Percentiles rank a stretch among this genome's conserved stretches.
Conservation (phyloP, 2,113 vertebrate species). For the Centropus unirufus region DNA sequence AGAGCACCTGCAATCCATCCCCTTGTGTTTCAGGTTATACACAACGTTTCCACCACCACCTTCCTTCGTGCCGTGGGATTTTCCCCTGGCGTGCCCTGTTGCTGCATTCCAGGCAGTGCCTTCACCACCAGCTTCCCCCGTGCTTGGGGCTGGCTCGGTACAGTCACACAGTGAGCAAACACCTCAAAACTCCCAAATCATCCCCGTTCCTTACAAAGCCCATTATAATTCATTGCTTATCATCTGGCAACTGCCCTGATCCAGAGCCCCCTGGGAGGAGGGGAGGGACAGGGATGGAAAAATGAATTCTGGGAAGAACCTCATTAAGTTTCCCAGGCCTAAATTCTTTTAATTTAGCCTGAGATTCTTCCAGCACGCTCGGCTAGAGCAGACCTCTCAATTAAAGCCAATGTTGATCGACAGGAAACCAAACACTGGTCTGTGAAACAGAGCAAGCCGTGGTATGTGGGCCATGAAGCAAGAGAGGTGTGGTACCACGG, state of each 20-base stretch:
- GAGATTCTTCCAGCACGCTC: neutral
- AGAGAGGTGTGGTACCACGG: neutral
- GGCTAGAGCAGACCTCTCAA: neutral
- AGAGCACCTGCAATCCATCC: neutral
- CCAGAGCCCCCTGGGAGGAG: neutral
- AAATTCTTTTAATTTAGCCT: neutral
- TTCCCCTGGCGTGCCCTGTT: rapidly evolving
- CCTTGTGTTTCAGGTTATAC: neutral
- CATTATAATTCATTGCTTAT: neutral
- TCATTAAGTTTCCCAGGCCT: neutral
- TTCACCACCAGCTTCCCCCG: too few relatives aligned
- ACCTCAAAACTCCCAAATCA: neutral
- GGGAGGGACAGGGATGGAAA: neutral
- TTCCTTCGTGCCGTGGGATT: rapidly evolving
- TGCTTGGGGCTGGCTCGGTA: neutral
- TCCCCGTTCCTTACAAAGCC: neutral
- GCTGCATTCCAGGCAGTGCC: neutral
- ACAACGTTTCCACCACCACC: neutral
- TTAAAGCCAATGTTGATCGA: neutral
- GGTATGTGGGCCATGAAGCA: neutral
- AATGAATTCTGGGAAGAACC: neutral
- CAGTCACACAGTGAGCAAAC: neutral
- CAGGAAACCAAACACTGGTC: neutral
- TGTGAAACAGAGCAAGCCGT: neutral
- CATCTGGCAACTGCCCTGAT: neutral